Evolutionary conservation across 2,113 vertebrate species (phyloP).

Genomic region (Motacilla tschutschensis): DNA sequence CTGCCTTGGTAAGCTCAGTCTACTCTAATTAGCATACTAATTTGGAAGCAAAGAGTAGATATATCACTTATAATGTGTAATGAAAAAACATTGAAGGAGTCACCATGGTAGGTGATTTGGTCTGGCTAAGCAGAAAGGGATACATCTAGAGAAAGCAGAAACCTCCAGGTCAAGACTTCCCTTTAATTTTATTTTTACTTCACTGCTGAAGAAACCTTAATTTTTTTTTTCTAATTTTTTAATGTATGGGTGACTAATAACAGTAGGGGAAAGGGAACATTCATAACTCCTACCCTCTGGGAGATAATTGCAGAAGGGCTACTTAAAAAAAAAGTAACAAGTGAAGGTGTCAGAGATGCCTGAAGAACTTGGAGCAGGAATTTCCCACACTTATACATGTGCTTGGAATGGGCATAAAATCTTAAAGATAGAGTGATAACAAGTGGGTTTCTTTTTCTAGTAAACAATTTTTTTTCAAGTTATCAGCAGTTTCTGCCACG

Average conservation of each 20-base stretch:
- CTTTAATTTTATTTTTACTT: background rate
- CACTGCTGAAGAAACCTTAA: background rate
- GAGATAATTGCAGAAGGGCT: background rate
- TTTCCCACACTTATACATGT: background rate
- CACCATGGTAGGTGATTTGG: background rate
- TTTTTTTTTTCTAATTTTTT: background rate
- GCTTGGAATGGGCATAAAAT: background rate
- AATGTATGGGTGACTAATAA: background rate
- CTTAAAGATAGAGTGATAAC: background rate
- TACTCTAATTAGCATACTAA: background rate
- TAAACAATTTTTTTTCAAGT: background rate
- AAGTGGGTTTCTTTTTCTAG: background rate
- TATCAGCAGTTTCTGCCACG: background rate
- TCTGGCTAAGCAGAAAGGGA: background rate
- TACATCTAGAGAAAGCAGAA: background rate
- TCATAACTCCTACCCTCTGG: background rate
- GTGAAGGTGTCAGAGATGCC: background rate
- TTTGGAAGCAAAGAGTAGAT: background rate
- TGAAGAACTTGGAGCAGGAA: background rate
- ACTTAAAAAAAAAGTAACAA: background rate
- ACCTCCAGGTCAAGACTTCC: background rate
- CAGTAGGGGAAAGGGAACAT: background rate
- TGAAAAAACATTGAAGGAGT: background rate
- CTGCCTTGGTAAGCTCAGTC: background rate
- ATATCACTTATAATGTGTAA: background rate